These are phyloP conservation scores for Cydia splendana DNA, from an alignment of 1,140 invertebrate genomes.

Conservation along the genomic window DNA sequence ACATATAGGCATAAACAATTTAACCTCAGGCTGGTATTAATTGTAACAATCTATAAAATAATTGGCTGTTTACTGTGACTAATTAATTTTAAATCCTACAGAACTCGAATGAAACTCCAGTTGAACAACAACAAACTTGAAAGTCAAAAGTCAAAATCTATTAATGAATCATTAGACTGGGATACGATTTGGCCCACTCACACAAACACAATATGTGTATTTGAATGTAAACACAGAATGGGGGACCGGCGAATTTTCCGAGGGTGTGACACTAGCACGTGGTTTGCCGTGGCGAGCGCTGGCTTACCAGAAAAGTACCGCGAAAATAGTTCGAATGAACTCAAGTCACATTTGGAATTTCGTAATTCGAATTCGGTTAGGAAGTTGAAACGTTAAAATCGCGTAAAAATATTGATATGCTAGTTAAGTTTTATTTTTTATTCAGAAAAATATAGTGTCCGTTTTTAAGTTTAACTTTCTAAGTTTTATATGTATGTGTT, in stretches of 20 bases:
- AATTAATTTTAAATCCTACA: conserved; percentile 21
- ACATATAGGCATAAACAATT: too few species aligned
- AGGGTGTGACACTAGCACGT: conserved; percentile 70
- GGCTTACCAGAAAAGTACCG: conserved; percentile 56
- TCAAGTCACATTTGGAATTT: conserved; percentile 38
- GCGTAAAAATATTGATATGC: background rate
- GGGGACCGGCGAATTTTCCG: conserved; percentile 65
- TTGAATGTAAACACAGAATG: conserved; percentile 46
- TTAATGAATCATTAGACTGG: conserved; percentile 72
- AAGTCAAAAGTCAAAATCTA: conserved; percentile 53
- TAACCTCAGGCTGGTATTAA: too few species aligned
- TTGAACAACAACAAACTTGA: conserved; percentile 33
- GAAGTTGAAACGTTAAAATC: background rate
- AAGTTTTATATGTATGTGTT: background rate
- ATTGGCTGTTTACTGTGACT: background rate
- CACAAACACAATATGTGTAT: conserved; percentile 44
- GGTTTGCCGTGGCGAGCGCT: conserved; percentile 68
- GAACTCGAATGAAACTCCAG: conserved; percentile 22
- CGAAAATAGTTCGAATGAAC: conserved; percentile 43
- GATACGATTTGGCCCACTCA: conserved; percentile 49
- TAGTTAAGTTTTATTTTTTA: background rate
- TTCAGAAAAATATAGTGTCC: background rate
- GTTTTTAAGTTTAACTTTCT: background rate
- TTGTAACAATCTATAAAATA: too few species aligned
- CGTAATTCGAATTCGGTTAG: conserved; percentile 49